Base-by-base conservation (phyloP, 2,797 vertebrate genomes). In the Poliocrania exsul region DNA sequence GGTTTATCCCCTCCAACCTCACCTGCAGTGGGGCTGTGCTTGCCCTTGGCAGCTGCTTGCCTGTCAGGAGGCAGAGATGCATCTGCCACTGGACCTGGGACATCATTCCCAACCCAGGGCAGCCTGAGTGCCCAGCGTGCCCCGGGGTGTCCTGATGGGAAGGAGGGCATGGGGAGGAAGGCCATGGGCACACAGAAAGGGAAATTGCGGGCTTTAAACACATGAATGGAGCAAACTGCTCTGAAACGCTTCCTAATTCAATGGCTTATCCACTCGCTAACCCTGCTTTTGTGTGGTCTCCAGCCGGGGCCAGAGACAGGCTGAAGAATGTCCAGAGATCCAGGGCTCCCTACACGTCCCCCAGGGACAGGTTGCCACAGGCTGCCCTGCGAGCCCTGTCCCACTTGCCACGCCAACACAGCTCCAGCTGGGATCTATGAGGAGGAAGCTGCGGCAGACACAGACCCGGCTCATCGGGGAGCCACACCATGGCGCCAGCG, bases 151-250 rank as follows among this genome's bases (percentile, higher is more conserved):
- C 51, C 49, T 6, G 81, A 11, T 31, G 46, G 35, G 54, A 60
- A 57, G 60, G 58, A 54, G 31, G n/a, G 49, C 8, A 3, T 0
- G 0, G 60, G 51, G 77, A 62, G 75, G 64, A 65, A 81, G 73
- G 51, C 47, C 60, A 62, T 58, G 16, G 31, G 69, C 72, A 58
- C 5, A 47, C 8, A 40, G 77, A 75, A 72, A 49, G 51, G 81
- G 90, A 93, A 91, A 93, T 73, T 13, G n/a, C 72, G 47, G 90
- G 77, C 54, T 95, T 90, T 81, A 65, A 61, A 79, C 53, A 61
- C 60, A 44, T 58, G 77, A 93, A 88, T 67, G 79, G 73, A 79
- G 65, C 73, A 50, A 88, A 54, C 67, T 12, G 6, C 60, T 61
- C 79, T 50, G 64, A 92, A 95, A 71, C 0, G 7, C 79, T 72